These are phyloP conservation scores for Hipposideros larvatus DNA, from an alignment of 2,797 vertebrate genomes.

Conservation along the genomic window DNA sequence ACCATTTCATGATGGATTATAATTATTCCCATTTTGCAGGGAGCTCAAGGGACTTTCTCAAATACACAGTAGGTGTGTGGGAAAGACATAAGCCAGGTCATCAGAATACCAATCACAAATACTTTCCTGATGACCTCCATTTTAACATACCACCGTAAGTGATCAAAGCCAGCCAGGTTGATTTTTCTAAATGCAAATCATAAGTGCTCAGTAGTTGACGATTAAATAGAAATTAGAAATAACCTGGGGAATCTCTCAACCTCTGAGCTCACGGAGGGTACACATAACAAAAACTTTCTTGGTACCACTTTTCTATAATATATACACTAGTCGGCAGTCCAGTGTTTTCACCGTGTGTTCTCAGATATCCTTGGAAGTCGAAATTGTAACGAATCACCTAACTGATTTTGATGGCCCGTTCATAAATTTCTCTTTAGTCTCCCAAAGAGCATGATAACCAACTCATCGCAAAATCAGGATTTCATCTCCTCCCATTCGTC, in stretches of 20 bases:
- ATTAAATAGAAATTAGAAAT: conserved; percentile 28
- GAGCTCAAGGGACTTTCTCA: conserved; percentile 37
- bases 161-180: conserved; percentile 13
- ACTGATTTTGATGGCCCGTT: conserved; percentile 58
- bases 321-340: background rate
- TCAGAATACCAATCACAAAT: conserved; percentile 35
- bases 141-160: background rate
- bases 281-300: background rate
- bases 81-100: background rate
- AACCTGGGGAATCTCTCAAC: background rate
- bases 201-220: conserved; percentile 21
- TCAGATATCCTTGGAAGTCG: background rate
- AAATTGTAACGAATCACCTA: conserved; percentile 70
- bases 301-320: background rate
- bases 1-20: conserved; percentile 22
- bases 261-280: background rate
- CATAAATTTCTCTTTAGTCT: conserved; percentile 71
- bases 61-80: background rate
- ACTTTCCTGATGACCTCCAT: background rate
- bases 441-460: conserved; percentile 28
- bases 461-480: conserved; percentile 64
- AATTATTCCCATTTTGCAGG: conserved; percentile 6
- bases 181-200: background rate
- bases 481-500: conserved; percentile 73
- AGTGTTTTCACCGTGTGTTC: background rate